phyloP scores from a whole-genome alignment of 2,113 vertebrate genomes.

The Gasterosteus aculeatus region DNA sequence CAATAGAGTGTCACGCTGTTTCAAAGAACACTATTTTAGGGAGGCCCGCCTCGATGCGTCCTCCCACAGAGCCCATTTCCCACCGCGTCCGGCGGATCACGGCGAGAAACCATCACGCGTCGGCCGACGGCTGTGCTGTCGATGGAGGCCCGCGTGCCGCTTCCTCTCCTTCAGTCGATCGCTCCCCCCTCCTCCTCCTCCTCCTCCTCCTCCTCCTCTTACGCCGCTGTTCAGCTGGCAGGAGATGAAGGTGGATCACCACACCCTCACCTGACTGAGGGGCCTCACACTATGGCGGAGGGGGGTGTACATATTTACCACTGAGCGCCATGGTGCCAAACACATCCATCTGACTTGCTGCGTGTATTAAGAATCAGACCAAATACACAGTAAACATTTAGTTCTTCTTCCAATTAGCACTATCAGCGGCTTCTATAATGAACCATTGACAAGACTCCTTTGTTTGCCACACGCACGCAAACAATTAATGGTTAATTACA shows the following conservation, averaged over 20 bases:
- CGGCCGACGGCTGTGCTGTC: conserved; percentile 38
- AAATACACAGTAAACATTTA: conserved; percentile 47
- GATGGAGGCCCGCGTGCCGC: conserved; percentile 45
- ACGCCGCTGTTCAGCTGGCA: conserved; percentile 46
- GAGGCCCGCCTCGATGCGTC: conserved; percentile 51
- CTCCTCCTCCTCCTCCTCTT: not conserved
- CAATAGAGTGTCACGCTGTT: conserved; percentile 63
- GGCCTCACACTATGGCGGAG: conserved; percentile 38
- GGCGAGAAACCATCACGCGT: conserved; percentile 62
- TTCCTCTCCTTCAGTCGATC: conserved; percentile 41
- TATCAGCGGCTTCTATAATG: conserved; percentile 5
- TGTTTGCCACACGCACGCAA: conserved; percentile 42
- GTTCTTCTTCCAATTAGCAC: conserved; percentile 43
- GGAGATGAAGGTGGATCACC: conserved; percentile 63
- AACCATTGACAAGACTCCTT: conserved; percentile 36
- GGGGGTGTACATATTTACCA: conserved; percentile 31
- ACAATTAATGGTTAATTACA: conserved; percentile 50
- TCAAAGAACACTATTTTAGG: conserved; percentile 69
- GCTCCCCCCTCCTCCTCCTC: conserved; percentile 17
- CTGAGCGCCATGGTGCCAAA: not conserved
- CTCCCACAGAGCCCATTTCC: conserved; percentile 64
- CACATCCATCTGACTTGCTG: conserved; percentile 1
- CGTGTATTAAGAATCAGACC: conserved; percentile 19
- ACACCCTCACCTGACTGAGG: conserved; percentile 51
- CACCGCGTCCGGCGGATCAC: conserved; percentile 62